These are phyloP conservation scores for Amphibalanus amphitrite DNA, from an alignment of 1,140 invertebrate species.

Conservation along the genomic window DNA sequence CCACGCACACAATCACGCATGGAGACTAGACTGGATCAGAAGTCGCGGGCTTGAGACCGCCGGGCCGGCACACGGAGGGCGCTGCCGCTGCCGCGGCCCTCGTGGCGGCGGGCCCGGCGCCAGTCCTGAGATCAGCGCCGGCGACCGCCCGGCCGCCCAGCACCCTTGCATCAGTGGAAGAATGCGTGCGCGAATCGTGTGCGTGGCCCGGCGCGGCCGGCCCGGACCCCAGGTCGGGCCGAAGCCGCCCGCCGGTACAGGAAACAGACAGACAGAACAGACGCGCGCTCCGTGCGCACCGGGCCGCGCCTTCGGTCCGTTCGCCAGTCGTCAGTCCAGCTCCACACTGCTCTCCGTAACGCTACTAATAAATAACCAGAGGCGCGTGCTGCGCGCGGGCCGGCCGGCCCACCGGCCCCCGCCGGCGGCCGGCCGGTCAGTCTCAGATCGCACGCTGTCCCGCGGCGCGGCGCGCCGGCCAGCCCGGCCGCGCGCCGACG, in stretches of 20 bases:
- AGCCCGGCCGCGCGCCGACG: too few species aligned
- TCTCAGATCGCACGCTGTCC: background rate
- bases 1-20: slow-evolving; percentile 1
- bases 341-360: background rate
- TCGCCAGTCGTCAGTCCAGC: too few species aligned
- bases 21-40: slow-evolving; percentile 1
- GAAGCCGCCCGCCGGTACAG: background rate
- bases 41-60: background rate
- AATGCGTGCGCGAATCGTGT: background rate
- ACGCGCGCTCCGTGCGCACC: background rate
- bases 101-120: too few species aligned
- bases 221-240: too few species aligned
- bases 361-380: background rate
- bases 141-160: background rate
- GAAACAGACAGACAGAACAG: slow-evolving; percentile 1
- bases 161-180: background rate
- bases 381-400: too few species aligned
- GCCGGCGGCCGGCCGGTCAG: too few species aligned
- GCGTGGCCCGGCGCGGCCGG: background rate
- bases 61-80: background rate
- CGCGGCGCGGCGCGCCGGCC: too few species aligned
- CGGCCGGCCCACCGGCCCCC: too few species aligned
- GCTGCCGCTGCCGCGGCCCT: too few species aligned
- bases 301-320: too few species aligned
- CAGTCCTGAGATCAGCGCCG: background rate